Conservation (phyloP, 2,797 vertebrate species). For the Chelonia mydas region DNA sequence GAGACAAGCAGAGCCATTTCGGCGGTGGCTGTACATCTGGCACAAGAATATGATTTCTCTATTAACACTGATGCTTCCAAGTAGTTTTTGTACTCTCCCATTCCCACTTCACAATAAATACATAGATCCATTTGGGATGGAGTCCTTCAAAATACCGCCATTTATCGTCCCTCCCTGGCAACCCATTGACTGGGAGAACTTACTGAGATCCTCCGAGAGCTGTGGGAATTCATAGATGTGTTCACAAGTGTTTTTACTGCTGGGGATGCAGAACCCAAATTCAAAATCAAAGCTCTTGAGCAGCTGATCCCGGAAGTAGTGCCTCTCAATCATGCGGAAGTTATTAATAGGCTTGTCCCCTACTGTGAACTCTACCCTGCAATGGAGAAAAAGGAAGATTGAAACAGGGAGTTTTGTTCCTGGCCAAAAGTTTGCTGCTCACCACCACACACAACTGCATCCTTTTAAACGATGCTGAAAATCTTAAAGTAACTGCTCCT, state of each 20-base stretch:
- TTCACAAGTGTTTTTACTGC: slow-evolving; percentile 98
- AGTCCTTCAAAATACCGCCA: neutral
- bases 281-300: slow-evolving; percentile 99
- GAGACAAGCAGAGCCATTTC: neutral
- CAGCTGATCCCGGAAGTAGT: slow-evolving; percentile 95
- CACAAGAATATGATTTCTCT: neutral
- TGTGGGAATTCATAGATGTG: slow-evolving; percentile 98
- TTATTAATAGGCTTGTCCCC: slow-evolving; percentile 97
- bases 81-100: neutral
- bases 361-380: slow-evolving; percentile 97
- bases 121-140: neutral
- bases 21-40: neutral
- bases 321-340: slow-evolving; percentile 98
- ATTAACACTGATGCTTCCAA: neutral
- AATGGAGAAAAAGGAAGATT: neutral
- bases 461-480: neutral
- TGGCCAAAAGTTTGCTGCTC: neutral
- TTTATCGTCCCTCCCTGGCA: neutral
- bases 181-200: slow-evolving; percentile 68
- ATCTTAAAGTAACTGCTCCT: neutral
- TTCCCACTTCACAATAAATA: neutral
- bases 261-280: slow-evolving; percentile 98
- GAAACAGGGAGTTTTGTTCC: neutral
- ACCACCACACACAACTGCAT: neutral
- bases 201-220: slow-evolving; percentile 96